A percentile compares a stretch with the other conserved stretches of the same genome.
These are phyloP conservation scores for Lutjanus argentimaculatus DNA, from an alignment of 2,797 vertebrate genomes.

Conservation along the genomic window DNA sequence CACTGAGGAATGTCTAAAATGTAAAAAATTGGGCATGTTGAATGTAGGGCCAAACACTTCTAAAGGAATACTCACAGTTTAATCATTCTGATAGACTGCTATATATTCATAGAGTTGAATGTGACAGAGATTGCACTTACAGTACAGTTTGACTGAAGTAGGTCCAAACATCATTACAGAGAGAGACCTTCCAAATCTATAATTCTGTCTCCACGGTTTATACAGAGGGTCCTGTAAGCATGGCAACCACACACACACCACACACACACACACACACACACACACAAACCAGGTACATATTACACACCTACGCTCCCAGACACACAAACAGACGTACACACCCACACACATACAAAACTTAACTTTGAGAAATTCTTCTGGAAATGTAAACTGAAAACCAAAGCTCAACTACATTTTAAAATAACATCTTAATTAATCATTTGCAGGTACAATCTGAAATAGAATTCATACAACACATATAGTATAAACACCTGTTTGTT, in stretches of 20 bases:
- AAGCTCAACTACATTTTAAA: conserved; percentile 1
- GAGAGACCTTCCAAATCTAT: conserved; percentile 42
- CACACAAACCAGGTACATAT: conserved; percentile 24
- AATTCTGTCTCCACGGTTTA: conserved; percentile 35
- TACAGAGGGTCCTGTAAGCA: conserved; percentile 55
- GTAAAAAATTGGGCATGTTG: not conserved
- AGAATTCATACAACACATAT: not conserved
- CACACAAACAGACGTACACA: conserved; percentile 25
- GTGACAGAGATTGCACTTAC: conserved; percentile 15
- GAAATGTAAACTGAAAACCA: not conserved
- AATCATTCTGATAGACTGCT: conserved; percentile 18
- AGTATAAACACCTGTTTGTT: not conserved
- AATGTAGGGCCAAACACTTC: not conserved
- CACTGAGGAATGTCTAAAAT: not conserved
- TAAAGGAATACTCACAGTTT: not conserved
- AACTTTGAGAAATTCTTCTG: not conserved
- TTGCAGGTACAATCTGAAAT: not conserved
- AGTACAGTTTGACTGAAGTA: conserved; percentile 29
- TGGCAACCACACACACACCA: conserved; percentile 49
- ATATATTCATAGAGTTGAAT: conserved; percentile 27
- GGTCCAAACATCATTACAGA: conserved; percentile 37
- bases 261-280: conserved; percentile 24
- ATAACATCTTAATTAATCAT: not conserved
- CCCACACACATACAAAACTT: conserved; percentile 9
- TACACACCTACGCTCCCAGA: conserved; percentile 25